These are phyloP conservation scores for Rhabdomys dilectus DNA, from an alignment of 2,113 vertebrate species.

Conservation along the genomic window DNA sequence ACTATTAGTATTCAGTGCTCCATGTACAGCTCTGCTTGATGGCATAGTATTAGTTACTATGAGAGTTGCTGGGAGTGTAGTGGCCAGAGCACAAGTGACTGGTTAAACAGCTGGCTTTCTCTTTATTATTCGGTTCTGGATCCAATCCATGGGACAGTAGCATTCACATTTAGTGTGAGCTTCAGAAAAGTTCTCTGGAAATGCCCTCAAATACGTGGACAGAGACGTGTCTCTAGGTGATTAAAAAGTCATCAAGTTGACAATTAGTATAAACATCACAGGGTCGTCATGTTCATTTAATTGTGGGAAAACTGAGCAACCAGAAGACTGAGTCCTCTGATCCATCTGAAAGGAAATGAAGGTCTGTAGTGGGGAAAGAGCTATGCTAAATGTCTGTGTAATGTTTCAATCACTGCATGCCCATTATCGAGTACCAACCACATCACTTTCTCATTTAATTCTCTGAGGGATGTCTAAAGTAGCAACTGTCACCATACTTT, in stretches of 20 bases:
- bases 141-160: background rate
- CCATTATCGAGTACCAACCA: background rate
- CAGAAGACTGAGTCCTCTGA: background rate
- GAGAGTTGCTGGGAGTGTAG: background rate
- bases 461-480: background rate
- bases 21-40: background rate
- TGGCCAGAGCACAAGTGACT: background rate
- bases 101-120: background rate
- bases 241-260: background rate
- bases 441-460: background rate
- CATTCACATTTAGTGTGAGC: background rate
- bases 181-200: background rate
- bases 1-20: background rate
- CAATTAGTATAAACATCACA: background rate
- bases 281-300: background rate
- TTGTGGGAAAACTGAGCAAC: background rate
- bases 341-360: slow-evolving; percentile 42
- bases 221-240: background rate
- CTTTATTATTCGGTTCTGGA: background rate
- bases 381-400: background rate
- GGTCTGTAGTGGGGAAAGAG: background rate
- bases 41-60: background rate
- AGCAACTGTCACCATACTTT: background rate
- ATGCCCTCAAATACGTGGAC: background rate
- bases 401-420: background rate